These are phyloP conservation scores for Ondatra zibethicus DNA, from an alignment of 2,113 vertebrate species.

Conservation along the genomic window DNA sequence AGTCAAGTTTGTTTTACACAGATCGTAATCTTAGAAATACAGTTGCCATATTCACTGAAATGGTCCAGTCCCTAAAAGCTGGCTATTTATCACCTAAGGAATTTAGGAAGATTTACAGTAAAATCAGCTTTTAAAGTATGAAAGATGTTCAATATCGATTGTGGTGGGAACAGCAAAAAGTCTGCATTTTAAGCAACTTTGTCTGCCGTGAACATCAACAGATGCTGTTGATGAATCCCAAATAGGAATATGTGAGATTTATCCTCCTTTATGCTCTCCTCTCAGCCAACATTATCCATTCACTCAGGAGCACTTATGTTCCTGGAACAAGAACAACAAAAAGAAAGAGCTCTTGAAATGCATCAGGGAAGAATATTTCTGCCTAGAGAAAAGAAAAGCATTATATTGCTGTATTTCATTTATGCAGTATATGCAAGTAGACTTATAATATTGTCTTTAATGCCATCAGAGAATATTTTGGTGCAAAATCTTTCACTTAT, in stretches of 20 bases:
- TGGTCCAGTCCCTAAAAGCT: constrained; percentile 77
- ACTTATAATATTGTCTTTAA: constrained; percentile 17
- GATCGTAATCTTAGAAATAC: constrained; percentile 73
- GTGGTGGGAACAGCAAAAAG: constrained; percentile 80
- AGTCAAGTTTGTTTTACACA: constrained; percentile 71
- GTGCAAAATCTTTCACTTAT: not conserved
- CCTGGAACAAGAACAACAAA: constrained; percentile 76
- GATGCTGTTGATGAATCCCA: constrained; percentile 82
- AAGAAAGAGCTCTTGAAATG: constrained; percentile 68
- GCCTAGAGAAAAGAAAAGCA: constrained; percentile 35
- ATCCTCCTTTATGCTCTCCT: constrained; percentile 57
- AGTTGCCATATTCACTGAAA: constrained; percentile 71
- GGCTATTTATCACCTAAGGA: constrained; percentile 83
- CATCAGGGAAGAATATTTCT: constrained; percentile 55
- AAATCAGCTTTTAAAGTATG: constrained; percentile 87
- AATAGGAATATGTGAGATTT: constrained; percentile 81
- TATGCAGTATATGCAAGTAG: constrained; percentile 6
- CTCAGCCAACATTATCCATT: constrained; percentile 62
- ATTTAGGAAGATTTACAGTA: constrained; percentile 86
- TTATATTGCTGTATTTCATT: constrained; percentile 40
- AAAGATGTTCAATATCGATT: constrained; percentile 84
- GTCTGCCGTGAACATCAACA: constrained; percentile 80
- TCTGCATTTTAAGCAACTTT: constrained; percentile 84
- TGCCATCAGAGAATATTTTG: not conserved
- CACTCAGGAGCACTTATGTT: constrained; percentile 71